These are phyloP conservation scores for Sebastes jordani DNA, from an alignment of 2,797 vertebrate genomes.

Conservation along the genomic window DNA sequence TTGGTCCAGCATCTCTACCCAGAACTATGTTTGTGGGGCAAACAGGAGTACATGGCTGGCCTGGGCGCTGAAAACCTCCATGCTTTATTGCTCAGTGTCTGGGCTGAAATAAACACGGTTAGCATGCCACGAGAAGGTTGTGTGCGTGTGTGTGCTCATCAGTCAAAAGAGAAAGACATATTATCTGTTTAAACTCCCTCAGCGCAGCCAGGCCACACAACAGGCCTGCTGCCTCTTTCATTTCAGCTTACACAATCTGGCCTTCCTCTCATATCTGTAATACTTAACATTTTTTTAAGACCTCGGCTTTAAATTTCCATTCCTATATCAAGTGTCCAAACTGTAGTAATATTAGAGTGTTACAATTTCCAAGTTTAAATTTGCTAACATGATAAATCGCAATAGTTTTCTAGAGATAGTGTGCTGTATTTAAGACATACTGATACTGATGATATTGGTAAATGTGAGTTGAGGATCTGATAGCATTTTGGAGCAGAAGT, in stretches of 20 bases:
- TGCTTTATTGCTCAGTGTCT: slow-evolving; percentile 71
- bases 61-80: slow-evolving; percentile 54
- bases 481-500: neutral
- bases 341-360: neutral
- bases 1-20: slow-evolving; percentile 53
- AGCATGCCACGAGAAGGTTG: slow-evolving; percentile 59
- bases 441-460: neutral
- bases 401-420: neutral
- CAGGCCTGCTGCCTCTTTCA: slow-evolving; percentile 60
- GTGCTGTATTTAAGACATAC: neutral
- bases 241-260: slow-evolving; percentile 59
- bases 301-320: slow-evolving; percentile 37
- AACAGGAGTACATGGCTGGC: slow-evolving; percentile 46
- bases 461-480: neutral
- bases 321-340: slow-evolving; percentile 9
- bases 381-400: neutral
- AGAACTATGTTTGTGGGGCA: slow-evolving; percentile 42
- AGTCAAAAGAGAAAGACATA: slow-evolving; percentile 68
- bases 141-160: slow-evolving; percentile 47
- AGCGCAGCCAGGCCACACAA: slow-evolving; percentile 74
- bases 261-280: slow-evolving; percentile 62
- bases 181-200: slow-evolving; percentile 78
- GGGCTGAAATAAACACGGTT: slow-evolving; percentile 74
- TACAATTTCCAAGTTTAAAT: neutral
- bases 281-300: slow-evolving; percentile 59